Percentiles rank a stretch among this genome's conserved stretches.
Conservation (phyloP, 2,113 vertebrate species). For the Seriola quinqueradiata region DNA sequence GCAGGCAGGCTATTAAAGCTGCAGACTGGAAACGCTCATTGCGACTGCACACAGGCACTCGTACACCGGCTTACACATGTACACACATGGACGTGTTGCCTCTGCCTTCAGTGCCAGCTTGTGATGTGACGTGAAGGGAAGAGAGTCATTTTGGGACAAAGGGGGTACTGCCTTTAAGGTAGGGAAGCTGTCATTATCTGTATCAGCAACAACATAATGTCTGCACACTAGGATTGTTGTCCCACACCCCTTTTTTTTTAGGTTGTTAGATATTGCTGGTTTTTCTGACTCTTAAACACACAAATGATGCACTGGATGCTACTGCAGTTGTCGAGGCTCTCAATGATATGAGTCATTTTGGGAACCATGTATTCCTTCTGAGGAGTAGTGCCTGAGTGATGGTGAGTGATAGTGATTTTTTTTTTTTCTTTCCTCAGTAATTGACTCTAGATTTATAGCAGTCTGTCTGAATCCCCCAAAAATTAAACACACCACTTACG, state of each 20-base stretch:
- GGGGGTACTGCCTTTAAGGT: constrained; percentile 65
- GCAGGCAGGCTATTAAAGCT: constrained; percentile 50
- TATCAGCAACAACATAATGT: constrained; percentile 5
- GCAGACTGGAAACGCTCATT: constrained; percentile 54
- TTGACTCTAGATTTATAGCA: not conserved
- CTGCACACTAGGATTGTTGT: not conserved
- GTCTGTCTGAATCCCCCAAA: not conserved
- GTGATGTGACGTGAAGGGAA: constrained; percentile 56
- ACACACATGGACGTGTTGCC: constrained; percentile 2
- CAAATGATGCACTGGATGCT: not conserved
- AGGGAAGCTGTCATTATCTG: constrained; percentile 47
- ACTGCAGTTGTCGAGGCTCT: constrained; percentile 4
- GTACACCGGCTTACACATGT: constrained; percentile 6
- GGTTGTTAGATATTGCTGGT: not conserved
- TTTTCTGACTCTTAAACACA: constrained; percentile 1
- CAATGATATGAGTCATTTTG: not conserved
- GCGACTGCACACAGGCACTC: constrained; percentile 25
- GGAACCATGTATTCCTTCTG: not conserved
- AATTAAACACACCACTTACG: not conserved
- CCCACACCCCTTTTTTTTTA: not conserved
- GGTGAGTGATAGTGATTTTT: not conserved
- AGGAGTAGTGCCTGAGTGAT: not conserved
- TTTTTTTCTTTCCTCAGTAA: not conserved
- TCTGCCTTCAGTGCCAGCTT: constrained; percentile 58
- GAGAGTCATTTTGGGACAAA: constrained; percentile 63